These are phyloP conservation scores for Ellobius talpinus DNA, from an alignment of 2,113 vertebrate species.

Conservation along the genomic window DNA sequence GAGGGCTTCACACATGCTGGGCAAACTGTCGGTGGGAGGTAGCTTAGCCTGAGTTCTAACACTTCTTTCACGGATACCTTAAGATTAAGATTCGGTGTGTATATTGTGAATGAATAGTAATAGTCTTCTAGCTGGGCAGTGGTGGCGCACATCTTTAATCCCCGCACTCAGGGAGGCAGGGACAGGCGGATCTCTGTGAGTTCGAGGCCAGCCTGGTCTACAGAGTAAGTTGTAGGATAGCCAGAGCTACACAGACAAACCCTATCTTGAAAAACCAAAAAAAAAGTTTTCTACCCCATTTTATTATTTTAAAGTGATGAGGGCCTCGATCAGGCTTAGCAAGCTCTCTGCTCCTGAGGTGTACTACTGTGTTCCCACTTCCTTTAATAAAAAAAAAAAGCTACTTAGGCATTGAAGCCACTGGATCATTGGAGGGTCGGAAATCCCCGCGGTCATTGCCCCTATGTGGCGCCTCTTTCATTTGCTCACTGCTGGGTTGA, in stretches of 20 bases:
- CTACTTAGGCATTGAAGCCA: background rate
- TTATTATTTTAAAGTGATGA: background rate
- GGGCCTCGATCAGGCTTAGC: background rate
- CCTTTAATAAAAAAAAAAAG: background rate
- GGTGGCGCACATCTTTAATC: too few relatives aligned
- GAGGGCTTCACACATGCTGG: background rate
- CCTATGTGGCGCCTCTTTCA: background rate
- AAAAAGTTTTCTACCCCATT: background rate
- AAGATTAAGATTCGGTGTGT: background rate
- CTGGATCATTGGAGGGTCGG: background rate
- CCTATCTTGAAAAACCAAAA: too few relatives aligned
- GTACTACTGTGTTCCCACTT: accelerated
- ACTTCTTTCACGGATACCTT: background rate
- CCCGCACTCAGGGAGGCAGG: too few relatives aligned
- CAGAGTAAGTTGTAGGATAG: too few relatives aligned
- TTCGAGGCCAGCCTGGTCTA: too few relatives aligned
- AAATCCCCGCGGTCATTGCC: background rate
- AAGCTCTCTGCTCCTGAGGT: too few relatives aligned
- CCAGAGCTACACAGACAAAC: too few relatives aligned
- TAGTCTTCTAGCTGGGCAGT: too few relatives aligned
- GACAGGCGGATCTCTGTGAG: too few relatives aligned
- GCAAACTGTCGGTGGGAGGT: background rate
- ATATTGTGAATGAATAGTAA: background rate
- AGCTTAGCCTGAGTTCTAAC: too few relatives aligned
- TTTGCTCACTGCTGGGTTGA: background rate